These are phyloP conservation scores for Xerus rutilus DNA, from an alignment of 2,797 vertebrate species.

Conservation along the genomic window DNA sequence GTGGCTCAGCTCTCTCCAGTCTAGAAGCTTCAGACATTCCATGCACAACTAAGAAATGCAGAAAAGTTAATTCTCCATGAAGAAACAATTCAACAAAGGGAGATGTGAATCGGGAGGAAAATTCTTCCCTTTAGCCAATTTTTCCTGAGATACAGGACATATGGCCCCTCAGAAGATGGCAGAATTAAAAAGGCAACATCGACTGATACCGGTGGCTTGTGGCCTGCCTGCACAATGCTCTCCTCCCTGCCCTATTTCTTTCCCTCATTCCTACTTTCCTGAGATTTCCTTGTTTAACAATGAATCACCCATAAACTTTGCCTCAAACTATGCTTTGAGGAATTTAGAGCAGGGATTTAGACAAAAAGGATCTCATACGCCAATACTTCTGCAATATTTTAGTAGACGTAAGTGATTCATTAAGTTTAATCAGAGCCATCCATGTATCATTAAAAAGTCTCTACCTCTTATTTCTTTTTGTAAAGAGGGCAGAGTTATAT, in stretches of 20 bases:
- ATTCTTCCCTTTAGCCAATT: not conserved
- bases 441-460: not conserved
- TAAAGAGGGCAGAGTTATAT: not conserved
- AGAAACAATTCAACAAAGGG: not conserved
- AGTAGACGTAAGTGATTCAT: not conserved
- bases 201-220: not conserved
- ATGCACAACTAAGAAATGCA: not conserved
- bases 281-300: not conserved
- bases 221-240: accelerated
- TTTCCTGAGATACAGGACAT: not conserved
- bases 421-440: not conserved
- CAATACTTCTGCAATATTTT: not conserved
- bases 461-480: not conserved
- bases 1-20: not conserved
- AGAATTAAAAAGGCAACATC: not conserved
- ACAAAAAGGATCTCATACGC: not conserved
- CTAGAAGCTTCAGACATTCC: not conserved
- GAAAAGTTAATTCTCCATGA: not conserved
- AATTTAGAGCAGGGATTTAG: not conserved
- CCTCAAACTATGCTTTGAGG: not conserved
- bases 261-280: not conserved
- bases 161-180: not conserved
- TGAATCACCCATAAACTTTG: not conserved
- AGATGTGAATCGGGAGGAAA: not conserved
- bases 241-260: not conserved